Conservation (phyloP, 2,888 invertebrate genomes). For the Amphipoea lucens region DNA sequence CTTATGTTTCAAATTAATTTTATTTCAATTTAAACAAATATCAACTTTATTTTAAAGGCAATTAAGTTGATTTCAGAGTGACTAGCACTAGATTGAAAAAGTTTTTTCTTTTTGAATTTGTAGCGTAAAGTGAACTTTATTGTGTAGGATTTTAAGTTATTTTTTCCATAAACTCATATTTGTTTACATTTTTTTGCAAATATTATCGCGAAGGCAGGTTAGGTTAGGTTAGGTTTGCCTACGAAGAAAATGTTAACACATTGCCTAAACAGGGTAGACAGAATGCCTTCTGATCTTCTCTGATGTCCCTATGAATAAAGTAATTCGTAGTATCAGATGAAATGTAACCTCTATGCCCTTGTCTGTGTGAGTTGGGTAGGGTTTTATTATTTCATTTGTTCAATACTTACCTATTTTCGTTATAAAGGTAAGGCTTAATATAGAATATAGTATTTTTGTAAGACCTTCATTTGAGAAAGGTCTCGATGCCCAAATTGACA, state of each 20-base stretch:
- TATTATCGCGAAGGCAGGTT: too few relatives aligned
- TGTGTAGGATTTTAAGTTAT: too few relatives aligned
- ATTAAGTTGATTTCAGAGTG: too few relatives aligned
- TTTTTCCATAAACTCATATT: too few relatives aligned
- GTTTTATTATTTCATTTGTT: slow-evolving; percentile 47
- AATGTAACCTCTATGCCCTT: slow-evolving; percentile 40
- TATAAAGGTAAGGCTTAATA: slow-evolving; percentile 28
- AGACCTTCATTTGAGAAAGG: slow-evolving; percentile 27
- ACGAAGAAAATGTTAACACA: slow-evolving; percentile 9
- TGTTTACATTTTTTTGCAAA: too few relatives aligned
- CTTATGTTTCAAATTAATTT: too few relatives aligned
- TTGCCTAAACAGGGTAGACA: slow-evolving; percentile 1
- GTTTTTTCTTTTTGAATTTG: too few relatives aligned
- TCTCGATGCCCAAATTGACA: slow-evolving; percentile 39
- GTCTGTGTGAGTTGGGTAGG: slow-evolving; percentile 50
- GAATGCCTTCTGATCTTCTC: slow-evolving; percentile 28
- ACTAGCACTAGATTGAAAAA: too few relatives aligned
- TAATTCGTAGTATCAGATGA: slow-evolving; percentile 18
- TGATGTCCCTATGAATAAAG: slow-evolving; percentile 43
- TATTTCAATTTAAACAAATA: too few relatives aligned
- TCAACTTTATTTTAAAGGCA: too few relatives aligned
- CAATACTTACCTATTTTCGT: slow-evolving; percentile 17
- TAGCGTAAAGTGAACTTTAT: too few relatives aligned
- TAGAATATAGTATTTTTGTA: slow-evolving; percentile 35
- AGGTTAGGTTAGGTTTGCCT: not conserved